phyloP scores from a whole-genome alignment of 2,113 vertebrate species.

The Misgurnus anguillicaudatus region DNA sequence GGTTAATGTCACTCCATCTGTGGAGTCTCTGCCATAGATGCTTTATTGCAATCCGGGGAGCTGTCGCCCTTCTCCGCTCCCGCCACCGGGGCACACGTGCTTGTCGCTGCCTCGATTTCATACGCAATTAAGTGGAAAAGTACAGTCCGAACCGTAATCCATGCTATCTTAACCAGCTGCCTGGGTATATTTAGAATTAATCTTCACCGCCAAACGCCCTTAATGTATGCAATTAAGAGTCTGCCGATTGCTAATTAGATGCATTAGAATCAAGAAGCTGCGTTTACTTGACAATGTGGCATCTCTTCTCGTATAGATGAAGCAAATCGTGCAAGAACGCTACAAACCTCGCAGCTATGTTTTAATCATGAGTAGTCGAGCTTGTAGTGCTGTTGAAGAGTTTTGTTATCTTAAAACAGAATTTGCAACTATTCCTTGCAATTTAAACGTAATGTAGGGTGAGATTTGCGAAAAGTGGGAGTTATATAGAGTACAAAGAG shows the following conservation, averaged over 20 bases:
- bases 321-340: constrained; percentile 43
- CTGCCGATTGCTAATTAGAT: constrained; percentile 99
- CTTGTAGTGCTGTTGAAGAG: neutral
- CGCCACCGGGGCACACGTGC: constrained; percentile 66
- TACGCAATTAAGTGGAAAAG: constrained; percentile 97
- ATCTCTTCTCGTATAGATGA: constrained; percentile 63
- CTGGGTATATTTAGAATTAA: constrained; percentile 99
- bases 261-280: constrained; percentile 92
- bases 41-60: constrained; percentile 58
- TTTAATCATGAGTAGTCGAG: neutral
- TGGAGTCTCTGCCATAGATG: constrained; percentile 62
- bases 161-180: constrained; percentile 92
- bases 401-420: too few relatives aligned
- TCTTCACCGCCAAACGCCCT: constrained; percentile 98
- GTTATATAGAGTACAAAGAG: neutral
- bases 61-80: constrained; percentile 49
- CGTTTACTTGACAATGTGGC: constrained; percentile 53
- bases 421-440: too few relatives aligned
- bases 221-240: constrained; percentile 99
- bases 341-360: constrained; percentile 21
- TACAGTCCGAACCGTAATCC: constrained; percentile 92
- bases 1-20: constrained; percentile 99
- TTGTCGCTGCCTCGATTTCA: constrained; percentile 92
- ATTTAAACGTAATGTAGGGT: too few relatives aligned
- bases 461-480: neutral